Percentiles rank a stretch among this genome's conserved stretches.
These are phyloP conservation scores for Sminthurinus aureus DNA, from an alignment of 2,888 invertebrate genomes.

Conservation along the genomic window DNA sequence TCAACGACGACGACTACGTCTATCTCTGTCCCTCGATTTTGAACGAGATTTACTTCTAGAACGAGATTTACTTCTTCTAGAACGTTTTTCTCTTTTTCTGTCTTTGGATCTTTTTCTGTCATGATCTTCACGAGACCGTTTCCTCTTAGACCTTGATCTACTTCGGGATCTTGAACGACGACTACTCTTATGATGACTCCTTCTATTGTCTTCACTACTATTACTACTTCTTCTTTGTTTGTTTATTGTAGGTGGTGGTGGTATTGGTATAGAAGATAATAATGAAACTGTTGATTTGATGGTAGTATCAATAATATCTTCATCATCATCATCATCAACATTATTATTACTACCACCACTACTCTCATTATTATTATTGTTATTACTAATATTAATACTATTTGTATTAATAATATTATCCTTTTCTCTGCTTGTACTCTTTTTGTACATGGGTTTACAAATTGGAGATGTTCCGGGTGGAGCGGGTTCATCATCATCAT, in stretches of 20 bases:
- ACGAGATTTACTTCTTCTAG: constrained; percentile 3
- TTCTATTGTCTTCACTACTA: neutral
- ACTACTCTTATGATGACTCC: neutral
- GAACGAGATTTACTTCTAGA: neutral
- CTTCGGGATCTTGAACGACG: neutral
- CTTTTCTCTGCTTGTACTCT: constrained; percentile 12
- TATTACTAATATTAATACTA: too few species aligned
- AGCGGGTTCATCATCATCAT: too few species aligned
- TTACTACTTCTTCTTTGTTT: constrained; percentile 20
- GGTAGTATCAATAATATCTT: neutral
- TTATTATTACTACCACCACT: too few species aligned
- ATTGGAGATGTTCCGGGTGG: too few species aligned
- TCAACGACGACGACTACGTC: neutral
- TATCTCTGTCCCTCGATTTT: neutral
- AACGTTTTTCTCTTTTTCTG: constrained; percentile 36
- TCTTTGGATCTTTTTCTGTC: constrained; percentile 38
- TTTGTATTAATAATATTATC: neutral
- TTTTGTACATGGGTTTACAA: neutral
- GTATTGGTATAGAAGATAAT: neutral
- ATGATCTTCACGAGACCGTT: constrained; percentile 3
- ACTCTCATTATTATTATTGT: neutral
- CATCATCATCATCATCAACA: too few species aligned
- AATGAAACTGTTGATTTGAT: neutral
- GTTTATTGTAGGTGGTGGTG: neutral
- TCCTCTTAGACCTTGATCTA: constrained; percentile 31